Conservation (phyloP, 2,113 vertebrate species). For the Crotalus helleri region DNA sequence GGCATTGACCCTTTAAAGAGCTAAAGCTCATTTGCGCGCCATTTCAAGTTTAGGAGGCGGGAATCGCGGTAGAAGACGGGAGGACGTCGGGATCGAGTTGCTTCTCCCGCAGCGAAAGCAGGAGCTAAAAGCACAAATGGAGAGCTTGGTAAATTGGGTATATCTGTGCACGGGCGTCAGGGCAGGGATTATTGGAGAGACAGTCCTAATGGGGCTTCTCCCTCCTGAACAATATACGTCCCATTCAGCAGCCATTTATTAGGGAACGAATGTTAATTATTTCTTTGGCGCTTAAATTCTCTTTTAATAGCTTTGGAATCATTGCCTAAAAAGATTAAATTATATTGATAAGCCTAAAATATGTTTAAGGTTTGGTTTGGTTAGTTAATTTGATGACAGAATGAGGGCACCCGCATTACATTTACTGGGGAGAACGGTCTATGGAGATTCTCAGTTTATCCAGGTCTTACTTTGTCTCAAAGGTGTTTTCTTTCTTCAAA, state of each 20-base stretch:
- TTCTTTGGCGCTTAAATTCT: too few species aligned
- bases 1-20: slow-evolving; percentile 1
- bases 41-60: background rate
- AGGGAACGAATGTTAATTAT: background rate
- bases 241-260: background rate
- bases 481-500: background rate
- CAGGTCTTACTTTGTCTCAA: background rate
- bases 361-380: background rate
- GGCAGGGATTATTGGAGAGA: background rate
- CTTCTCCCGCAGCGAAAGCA: background rate
- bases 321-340: background rate
- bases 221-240: background rate
- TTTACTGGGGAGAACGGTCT: background rate
- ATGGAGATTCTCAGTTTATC: background rate
- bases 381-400: background rate
- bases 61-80: background rate
- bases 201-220: too few species aligned
- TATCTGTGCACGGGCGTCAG: background rate
- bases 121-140: background rate
- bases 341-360: background rate
- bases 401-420: background rate
- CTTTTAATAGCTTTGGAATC: background rate
- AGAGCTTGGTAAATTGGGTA: background rate
- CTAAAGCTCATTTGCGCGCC: background rate
- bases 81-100: background rate